These are phyloP conservation scores for Bombyx mori DNA, from an alignment of 1,140 invertebrate genomes.

Conservation along the genomic window DNA sequence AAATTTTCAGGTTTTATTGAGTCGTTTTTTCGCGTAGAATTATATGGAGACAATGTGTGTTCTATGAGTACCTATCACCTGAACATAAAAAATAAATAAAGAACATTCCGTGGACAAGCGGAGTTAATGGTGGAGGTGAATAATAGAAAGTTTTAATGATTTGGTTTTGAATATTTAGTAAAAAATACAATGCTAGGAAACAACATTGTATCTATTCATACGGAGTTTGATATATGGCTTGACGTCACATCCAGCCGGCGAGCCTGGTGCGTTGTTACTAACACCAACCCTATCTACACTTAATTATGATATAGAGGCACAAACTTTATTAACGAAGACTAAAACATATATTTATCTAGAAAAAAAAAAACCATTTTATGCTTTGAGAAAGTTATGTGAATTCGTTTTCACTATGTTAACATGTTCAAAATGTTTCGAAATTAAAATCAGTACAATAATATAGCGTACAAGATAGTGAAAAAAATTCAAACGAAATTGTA, in stretches of 20 bases:
- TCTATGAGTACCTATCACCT: constrained; percentile 4
- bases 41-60: constrained; percentile 10
- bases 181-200: constrained; percentile 7
- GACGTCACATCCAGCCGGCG: constrained; percentile 16
- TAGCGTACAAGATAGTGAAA: too few species aligned
- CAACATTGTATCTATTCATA: constrained; percentile 15
- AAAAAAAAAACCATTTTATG: too few species aligned
- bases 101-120: too few species aligned
- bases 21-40: constrained; percentile 8
- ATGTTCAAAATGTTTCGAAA: too few species aligned
- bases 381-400: too few species aligned
- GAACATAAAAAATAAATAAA: too few species aligned
- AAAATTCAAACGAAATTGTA: too few species aligned
- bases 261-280: constrained; percentile 6
- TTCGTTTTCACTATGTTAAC: too few species aligned
- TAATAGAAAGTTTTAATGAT: constrained; percentile 9
- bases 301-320: not conserved
- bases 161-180: not conserved
- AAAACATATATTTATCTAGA: too few species aligned
- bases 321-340: not conserved
- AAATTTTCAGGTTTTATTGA: constrained; percentile 22
- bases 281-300: not conserved
- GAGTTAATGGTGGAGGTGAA: not conserved
- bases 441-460: too few species aligned
- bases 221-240: constrained; percentile 19